phyloP scores from a whole-genome alignment of 1,140 invertebrate species.

The Tetramorium simillimum region DNA sequence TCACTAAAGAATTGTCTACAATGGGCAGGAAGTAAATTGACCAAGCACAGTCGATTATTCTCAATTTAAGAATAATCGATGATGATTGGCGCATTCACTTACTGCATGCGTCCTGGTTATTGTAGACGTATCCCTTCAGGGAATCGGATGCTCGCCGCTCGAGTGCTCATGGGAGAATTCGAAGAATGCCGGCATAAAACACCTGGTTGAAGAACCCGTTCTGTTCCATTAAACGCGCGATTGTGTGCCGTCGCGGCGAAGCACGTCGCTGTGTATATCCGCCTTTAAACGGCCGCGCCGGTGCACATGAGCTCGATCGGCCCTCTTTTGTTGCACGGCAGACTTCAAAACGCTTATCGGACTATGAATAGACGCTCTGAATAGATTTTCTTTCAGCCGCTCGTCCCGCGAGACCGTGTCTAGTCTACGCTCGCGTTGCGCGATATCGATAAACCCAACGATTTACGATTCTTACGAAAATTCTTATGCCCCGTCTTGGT shows the following conservation, averaged over 20 bases:
- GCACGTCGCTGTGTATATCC: slow-evolving; percentile 17
- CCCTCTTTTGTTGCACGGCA: slow-evolving; percentile 68
- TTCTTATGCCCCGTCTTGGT: neutral
- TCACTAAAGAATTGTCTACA: neutral
- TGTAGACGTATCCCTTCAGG: no score
- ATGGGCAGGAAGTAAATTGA: no score
- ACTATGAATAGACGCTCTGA: slow-evolving; percentile 80
- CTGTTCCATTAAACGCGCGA: slow-evolving; percentile 42
- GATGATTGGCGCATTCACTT: no score
- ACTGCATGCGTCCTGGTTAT: no score
- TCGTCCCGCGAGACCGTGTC: slow-evolving; percentile 30
- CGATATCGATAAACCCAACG: neutral
- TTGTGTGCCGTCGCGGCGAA: slow-evolving; percentile 19
- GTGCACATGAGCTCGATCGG: slow-evolving; percentile 50
- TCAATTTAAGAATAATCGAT: no score
- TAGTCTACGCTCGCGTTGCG: neutral
- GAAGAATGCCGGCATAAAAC: slow-evolving; percentile 20
- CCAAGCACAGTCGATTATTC: no score
- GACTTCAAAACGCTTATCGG: slow-evolving; percentile 72
- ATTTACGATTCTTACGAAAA: neutral
- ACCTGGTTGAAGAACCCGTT: slow-evolving; percentile 56
- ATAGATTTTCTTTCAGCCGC: slow-evolving; percentile 76
- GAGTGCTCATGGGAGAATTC: neutral
- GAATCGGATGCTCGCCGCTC: neutral
- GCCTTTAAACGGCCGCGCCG: slow-evolving; percentile 62